Percentiles rank a stretch among this genome's conserved stretches.
phyloP scores from a whole-genome alignment of 2,797 vertebrate species.

The Coregonus suidteri region DNA sequence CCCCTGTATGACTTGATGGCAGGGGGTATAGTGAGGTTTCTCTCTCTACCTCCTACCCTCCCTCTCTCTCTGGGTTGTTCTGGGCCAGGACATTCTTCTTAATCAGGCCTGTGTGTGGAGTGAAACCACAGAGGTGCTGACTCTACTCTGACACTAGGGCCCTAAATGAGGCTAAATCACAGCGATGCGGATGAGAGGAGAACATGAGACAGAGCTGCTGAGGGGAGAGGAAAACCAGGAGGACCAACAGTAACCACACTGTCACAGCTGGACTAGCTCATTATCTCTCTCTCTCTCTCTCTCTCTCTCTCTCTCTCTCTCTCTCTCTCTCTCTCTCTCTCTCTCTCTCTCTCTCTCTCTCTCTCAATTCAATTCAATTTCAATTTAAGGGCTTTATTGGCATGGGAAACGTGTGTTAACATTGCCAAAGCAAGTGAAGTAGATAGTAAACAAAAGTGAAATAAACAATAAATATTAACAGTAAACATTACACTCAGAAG shows the following conservation, averaged over 20 bases:
- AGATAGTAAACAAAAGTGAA: no score
- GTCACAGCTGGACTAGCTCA: background rate
- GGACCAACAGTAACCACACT: background rate
- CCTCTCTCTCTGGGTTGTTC: constrained; percentile 15
- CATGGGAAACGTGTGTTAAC: no score
- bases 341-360: background rate
- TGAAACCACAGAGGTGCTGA: constrained; percentile 58
- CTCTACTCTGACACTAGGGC: constrained; percentile 50
- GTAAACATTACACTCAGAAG: no score
- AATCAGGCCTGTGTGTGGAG: constrained; percentile 51
- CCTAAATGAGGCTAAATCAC: constrained; percentile 21
- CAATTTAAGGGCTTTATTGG: no score
- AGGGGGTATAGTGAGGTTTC: background rate
- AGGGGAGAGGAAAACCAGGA: constrained; percentile 56
- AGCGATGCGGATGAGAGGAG: constrained; percentile 42
- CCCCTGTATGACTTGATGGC: background rate
- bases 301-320: background rate
- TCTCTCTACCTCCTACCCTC: constrained; percentile 2
- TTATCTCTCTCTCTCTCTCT: background rate
- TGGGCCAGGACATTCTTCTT: constrained; percentile 49
- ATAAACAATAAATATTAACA: no score
- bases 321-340: background rate
- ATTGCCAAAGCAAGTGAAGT: no score
- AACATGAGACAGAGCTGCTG: constrained; percentile 39
- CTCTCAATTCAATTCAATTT: no score